Evolutionary conservation across 2,888 invertebrate genomes (phyloP), one percentile per base, ranked within the genome.

Genomic region (Macropis europaea): DNA sequence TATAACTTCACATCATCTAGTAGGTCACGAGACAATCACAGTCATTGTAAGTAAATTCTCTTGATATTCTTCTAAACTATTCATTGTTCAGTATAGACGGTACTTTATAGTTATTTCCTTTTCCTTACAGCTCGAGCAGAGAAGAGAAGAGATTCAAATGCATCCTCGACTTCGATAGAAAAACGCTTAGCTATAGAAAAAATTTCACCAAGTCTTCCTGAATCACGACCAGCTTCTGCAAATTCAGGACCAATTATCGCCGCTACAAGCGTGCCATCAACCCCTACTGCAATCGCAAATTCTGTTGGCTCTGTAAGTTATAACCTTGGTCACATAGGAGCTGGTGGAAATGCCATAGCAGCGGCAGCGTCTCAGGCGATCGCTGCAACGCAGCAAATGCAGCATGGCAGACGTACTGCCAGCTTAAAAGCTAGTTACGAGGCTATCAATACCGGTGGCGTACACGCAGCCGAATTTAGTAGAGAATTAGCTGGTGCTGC

Each of bases 291-390:
- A 1, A 84, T 88, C 13, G 78, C 88, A 2, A 89, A 89, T 81
- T 84, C 87, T 5, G 86, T 89, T 1, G 88, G 91, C 9, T 85
- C 91, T 0, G 92, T 92, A 3, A 92, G 93, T 30, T 96, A 95
- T 83, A 93, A 93, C 82, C 91, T 97, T 52, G 95, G 96, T 11
- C 96, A 97, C 81, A 94, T 95, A 83, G 95, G 95, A n/a, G 96
- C 96, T 0, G 96, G 96, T 9, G 93, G 95, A 60, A 95, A 95
- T 84, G 97, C 97, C 0, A 97, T 98, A 61, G 97, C 97, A 0
- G 97, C 96, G 0, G 98, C 98, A 0, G 98, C 98, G 0, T 97
- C 97, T 19, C 97, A 98, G 89, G 98, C 98, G 0, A 98, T 99
- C 71, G 97, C 97, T 3, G 97, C 97, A 0, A 98, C 99, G 2